phyloP scores from a whole-genome alignment of 2,888 invertebrate genomes.

The Chorisops tibialis region DNA sequence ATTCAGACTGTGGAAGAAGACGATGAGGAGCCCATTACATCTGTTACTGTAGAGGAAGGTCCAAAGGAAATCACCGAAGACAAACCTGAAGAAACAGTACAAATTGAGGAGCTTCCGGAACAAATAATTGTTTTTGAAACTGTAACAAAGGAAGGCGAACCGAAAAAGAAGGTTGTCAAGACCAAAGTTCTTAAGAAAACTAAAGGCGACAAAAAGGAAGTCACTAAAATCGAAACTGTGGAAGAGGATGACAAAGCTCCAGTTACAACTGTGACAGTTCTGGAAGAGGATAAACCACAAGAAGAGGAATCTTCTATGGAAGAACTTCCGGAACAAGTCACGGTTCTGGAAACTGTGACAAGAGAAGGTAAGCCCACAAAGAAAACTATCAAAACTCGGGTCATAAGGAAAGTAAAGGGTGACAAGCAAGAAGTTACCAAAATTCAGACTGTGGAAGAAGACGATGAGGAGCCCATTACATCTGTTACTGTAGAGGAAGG shows the following conservation, averaged over 20 bases:
- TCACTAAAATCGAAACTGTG: constrained; percentile 42
- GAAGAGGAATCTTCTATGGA: constrained; percentile 38
- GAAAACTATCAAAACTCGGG: constrained; percentile 41
- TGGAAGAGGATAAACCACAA: constrained; percentile 37
- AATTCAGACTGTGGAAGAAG: constrained; percentile 42
- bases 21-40: constrained; percentile 42
- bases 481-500: constrained; percentile 40
- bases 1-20: constrained; percentile 44
- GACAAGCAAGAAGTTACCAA: constrained; percentile 41
- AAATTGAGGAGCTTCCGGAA: constrained; percentile 35
- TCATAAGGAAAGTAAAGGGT: constrained; percentile 38
- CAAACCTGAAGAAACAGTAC: constrained; percentile 38
- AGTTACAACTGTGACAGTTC: constrained; percentile 39
- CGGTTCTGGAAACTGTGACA: constrained; percentile 27
- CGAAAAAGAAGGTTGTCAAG: constrained; percentile 41
- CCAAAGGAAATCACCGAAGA: constrained; percentile 16
- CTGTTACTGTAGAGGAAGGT: constrained; percentile 36
- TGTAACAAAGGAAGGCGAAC: constrained; percentile 35
- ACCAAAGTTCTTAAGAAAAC: constrained; percentile 46
- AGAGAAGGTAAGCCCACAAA: constrained; percentile 39
- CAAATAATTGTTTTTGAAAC: constrained; percentile 48
- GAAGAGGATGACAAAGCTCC: constrained; percentile 41
- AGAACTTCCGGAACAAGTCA: constrained; percentile 43
- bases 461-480: constrained; percentile 42
- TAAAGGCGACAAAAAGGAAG: constrained; percentile 45